These are phyloP conservation scores for Dusona sp. DNA, from an alignment of 2,888 invertebrate genomes.

Conservation along the genomic window DNA sequence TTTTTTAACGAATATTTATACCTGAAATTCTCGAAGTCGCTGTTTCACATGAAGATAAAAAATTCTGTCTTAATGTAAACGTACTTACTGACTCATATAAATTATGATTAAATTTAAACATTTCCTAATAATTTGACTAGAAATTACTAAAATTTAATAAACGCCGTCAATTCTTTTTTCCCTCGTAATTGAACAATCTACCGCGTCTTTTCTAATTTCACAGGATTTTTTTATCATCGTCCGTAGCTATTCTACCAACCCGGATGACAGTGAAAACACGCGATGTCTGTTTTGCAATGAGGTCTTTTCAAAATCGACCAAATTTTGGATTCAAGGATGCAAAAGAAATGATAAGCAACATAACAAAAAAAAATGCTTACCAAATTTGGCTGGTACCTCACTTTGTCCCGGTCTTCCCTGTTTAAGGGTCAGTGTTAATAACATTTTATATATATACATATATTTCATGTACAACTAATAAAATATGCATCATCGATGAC, in stretches of 20 bases:
- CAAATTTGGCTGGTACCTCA: no score
- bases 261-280: neutral
- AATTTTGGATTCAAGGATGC: neutral
- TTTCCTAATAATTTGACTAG: no score
- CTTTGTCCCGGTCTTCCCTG: neutral
- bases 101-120: no score
- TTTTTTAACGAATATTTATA: neutral
- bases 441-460: neutral
- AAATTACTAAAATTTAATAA: neutral
- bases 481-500: conserved; percentile 33
- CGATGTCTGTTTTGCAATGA: neutral
- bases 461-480: neutral
- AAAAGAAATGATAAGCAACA: neutral
- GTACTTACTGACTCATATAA: no score
- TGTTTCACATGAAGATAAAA: neutral
- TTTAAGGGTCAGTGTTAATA: neutral
- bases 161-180: neutral
- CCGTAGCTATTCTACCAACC: no score
- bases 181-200: neutral
- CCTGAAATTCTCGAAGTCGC: neutral
- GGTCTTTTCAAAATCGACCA: neutral
- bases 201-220: neutral
- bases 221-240: no score
- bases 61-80: neutral
- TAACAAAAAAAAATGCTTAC: neutral